Evolutionary conservation across 2,888 invertebrate genomes (phyloP).

Genomic region (Scelioninae gen. 1): DNA sequence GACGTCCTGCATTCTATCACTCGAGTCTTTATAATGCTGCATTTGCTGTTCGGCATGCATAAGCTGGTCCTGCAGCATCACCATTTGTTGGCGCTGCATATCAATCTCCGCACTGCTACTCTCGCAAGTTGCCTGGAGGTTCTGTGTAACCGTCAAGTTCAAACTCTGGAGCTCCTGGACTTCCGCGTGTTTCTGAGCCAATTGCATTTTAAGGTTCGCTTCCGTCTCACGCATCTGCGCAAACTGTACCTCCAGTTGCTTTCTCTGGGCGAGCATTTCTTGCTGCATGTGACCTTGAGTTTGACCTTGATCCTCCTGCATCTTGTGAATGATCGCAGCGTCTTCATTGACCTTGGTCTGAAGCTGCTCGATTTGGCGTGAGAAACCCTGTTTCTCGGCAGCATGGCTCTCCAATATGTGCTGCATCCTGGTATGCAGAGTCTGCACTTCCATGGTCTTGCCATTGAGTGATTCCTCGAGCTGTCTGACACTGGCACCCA

Average conservation of each 20-base stretch:
- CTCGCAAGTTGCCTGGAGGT: slow-evolving; percentile 80
- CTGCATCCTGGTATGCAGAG: slow-evolving; percentile 87
- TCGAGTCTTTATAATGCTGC: slow-evolving; percentile 84
- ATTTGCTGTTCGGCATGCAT: slow-evolving; percentile 80
- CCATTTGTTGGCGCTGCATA: slow-evolving; percentile 79
- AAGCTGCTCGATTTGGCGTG: slow-evolving; percentile 87
- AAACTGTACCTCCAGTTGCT: slow-evolving; percentile 88
- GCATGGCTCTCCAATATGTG: slow-evolving; percentile 86
- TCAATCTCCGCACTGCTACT: slow-evolving; percentile 80
- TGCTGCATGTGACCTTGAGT: slow-evolving; percentile 83
- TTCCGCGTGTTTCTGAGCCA: slow-evolving; percentile 85
- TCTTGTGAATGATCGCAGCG: slow-evolving; percentile 84
- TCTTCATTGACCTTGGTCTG: slow-evolving; percentile 87
- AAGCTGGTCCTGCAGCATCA: slow-evolving; percentile 79
- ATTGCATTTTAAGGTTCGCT: slow-evolving; percentile 80
- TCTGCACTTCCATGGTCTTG: slow-evolving; percentile 87
- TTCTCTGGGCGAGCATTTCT: slow-evolving; percentile 87
- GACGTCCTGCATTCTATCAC: slow-evolving; percentile 86
- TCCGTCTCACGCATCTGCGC: slow-evolving; percentile 86
- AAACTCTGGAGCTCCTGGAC: slow-evolving; percentile 83
- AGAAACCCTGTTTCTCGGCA: slow-evolving; percentile 87
- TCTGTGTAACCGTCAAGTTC: slow-evolving; percentile 78
- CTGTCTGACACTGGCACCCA: slow-evolving; percentile 85
- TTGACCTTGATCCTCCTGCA: slow-evolving; percentile 86
- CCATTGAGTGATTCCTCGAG: slow-evolving; percentile 86